Percentiles rank a stretch among this genome's conserved stretches.
Conservation (phyloP, 2,797 vertebrate species). For the Adrianichthys oophorus region DNA sequence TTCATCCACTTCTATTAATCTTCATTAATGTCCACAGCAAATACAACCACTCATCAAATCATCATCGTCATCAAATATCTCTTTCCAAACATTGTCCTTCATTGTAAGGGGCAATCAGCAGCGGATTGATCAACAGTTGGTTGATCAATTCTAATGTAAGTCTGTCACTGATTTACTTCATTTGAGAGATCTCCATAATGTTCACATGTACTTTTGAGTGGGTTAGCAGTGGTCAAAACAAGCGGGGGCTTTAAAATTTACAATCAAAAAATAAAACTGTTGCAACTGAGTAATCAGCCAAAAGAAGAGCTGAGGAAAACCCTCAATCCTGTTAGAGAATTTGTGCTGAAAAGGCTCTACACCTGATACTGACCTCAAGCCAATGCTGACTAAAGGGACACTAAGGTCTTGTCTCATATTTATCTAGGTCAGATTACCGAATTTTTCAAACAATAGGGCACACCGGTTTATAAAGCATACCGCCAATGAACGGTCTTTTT, state of each 20-base stretch:
- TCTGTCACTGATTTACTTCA: conserved; percentile 52
- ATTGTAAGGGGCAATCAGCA: conserved; percentile 53
- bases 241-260: conserved; percentile 11
- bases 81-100: conserved; percentile 41
- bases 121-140: conserved; percentile 6
- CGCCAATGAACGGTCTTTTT: too few relatives aligned
- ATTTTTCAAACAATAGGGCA: too few relatives aligned
- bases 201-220: conserved; percentile 25
- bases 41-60: too few relatives aligned
- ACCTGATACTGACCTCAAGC: too few relatives aligned
- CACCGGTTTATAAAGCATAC: too few relatives aligned
- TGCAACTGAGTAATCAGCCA: neutral
- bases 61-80: conserved; percentile 68
- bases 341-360: neutral
- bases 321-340: neutral
- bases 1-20: conserved; percentile 25
- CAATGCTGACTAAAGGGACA: too few relatives aligned
- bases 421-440: too few relatives aligned
- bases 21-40: conserved; percentile 30
- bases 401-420: too few relatives aligned
- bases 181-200: conserved; percentile 33
- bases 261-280: conserved; percentile 4
- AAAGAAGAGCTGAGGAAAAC: neutral
- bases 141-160: conserved; percentile 67
- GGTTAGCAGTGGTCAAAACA: conserved; percentile 37